phyloP scores from a whole-genome alignment of 2,888 invertebrate genomes.

The Melikaiella ostensackeni region DNA sequence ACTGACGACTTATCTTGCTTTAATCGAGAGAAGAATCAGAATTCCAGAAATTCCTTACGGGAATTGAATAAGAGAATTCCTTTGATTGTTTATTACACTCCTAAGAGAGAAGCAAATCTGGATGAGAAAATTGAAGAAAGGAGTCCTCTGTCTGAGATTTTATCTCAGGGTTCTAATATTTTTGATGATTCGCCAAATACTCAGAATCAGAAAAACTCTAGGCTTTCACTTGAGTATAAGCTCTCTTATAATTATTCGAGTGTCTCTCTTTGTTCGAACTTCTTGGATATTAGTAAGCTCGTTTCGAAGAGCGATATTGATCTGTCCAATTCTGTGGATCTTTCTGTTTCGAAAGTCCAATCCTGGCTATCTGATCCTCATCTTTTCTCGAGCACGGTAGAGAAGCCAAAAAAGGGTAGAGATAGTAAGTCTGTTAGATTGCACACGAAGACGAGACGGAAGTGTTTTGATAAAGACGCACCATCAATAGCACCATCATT shows the following conservation, averaged over 20 bases:
- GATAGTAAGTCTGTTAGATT: constrained; percentile 6
- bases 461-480: constrained; percentile 36
- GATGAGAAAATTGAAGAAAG: constrained; percentile 13
- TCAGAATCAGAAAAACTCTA: constrained; percentile 64
- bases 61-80: constrained; percentile 53
- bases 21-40: constrained; percentile 64
- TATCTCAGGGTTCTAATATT: not conserved
- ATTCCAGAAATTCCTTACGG: constrained; percentile 59
- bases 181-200: constrained; percentile 56
- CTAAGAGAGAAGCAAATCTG: constrained; percentile 44
- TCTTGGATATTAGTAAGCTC: constrained; percentile 16
- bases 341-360: constrained; percentile 53
- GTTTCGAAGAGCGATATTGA: constrained; percentile 58
- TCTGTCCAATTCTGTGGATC: constrained; percentile 51
- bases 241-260: constrained; percentile 36
- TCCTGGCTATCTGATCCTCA: constrained; percentile 60
- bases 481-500: constrained; percentile 29
- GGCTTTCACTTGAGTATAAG: constrained; percentile 61
- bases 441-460: constrained; percentile 28
- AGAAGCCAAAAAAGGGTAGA: constrained; percentile 7
- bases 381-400: constrained; percentile 46
- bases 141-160: not conserved
- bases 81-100: constrained; percentile 53
- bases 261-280: constrained; percentile 36
- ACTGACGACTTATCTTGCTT: constrained; percentile 46